Percentiles rank a stretch among this genome's conserved stretches.
phyloP scores from a whole-genome alignment of 2,888 invertebrate genomes.

The Anticlea derivata region DNA sequence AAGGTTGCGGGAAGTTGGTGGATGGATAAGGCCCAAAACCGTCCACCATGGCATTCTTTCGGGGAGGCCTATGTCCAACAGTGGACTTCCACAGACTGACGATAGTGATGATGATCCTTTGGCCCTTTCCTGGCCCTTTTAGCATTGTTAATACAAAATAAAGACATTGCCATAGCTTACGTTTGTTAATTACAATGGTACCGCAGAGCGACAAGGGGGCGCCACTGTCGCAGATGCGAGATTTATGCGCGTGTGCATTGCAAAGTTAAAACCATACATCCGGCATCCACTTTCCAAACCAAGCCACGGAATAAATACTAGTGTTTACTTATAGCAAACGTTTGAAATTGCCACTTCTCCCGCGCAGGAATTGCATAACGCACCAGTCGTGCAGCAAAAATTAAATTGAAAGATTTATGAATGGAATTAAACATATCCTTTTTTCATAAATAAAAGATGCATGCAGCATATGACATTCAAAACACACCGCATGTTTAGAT shows the following conservation, averaged over 20 bases:
- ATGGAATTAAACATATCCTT: no score
- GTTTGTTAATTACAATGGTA: conserved; percentile 30
- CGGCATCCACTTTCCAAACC: conserved; percentile 63
- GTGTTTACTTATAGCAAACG: conserved; percentile 29
- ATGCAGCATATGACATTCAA: no score
- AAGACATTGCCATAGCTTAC: conserved; percentile 12
- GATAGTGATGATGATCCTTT: no score
- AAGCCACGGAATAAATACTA: conserved; percentile 30
- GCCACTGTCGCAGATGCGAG: conserved; percentile 50
- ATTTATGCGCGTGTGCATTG: conserved; percentile 59
- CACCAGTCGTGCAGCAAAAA: conserved; percentile 9
- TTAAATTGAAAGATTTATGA: no score
- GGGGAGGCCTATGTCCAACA: no score
- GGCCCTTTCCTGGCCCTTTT: no score
- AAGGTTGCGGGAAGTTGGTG: no score
- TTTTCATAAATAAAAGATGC: no score
- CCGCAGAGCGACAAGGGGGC: conserved; percentile 46
- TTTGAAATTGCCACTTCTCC: conserved; percentile 61
- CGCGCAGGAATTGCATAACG: conserved; percentile 39
- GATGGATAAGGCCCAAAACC: no score
- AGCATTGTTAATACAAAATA: background rate
- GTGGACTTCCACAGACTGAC: no score
- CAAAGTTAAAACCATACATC: conserved; percentile 59
- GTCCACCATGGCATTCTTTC: no score
- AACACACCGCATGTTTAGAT: no score